phyloP scores from a whole-genome alignment of 2,113 vertebrate genomes.

The Nyctibius bracteatus region DNA sequence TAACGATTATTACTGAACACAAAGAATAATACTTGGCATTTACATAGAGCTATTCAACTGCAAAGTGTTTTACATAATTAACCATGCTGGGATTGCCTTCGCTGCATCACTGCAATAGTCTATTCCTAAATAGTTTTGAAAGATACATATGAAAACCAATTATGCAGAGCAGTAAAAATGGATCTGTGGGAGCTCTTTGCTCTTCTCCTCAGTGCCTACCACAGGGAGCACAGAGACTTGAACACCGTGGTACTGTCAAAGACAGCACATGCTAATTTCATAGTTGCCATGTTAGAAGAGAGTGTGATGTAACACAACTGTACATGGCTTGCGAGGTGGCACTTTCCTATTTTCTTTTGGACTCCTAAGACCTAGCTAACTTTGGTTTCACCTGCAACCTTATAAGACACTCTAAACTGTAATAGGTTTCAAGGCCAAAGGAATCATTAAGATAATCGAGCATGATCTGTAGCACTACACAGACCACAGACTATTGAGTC shows the following conservation, averaged over 20 bases:
- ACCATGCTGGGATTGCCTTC: slow-evolving; percentile 12
- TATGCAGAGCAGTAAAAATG: not conserved
- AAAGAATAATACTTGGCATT: slow-evolving; percentile 1
- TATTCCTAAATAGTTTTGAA: not conserved
- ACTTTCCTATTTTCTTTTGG: not conserved
- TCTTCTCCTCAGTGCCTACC: not conserved
- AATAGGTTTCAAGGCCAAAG: not conserved
- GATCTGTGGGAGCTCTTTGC: not conserved
- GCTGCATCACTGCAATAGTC: not conserved
- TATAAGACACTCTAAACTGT: not conserved
- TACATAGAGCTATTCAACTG: not conserved
- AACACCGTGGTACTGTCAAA: not conserved
- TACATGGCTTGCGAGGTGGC: not conserved
- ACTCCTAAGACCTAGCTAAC: not conserved
- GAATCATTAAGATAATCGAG: not conserved
- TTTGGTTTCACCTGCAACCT: not conserved
- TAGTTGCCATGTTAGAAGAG: not conserved
- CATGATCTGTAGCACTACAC: not conserved
- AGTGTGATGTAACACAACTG: not conserved
- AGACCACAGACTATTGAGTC: not conserved
- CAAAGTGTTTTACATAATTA: slow-evolving; percentile 46
- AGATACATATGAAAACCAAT: not conserved
- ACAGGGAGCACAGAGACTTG: not conserved
- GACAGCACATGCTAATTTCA: not conserved
- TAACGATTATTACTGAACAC: slow-evolving; percentile 16